Evolutionary conservation across 2,113 vertebrate genomes (phyloP), one percentile per base, ranked within the genome.

Genomic region (Porphyrio hochstetteri): DNA sequence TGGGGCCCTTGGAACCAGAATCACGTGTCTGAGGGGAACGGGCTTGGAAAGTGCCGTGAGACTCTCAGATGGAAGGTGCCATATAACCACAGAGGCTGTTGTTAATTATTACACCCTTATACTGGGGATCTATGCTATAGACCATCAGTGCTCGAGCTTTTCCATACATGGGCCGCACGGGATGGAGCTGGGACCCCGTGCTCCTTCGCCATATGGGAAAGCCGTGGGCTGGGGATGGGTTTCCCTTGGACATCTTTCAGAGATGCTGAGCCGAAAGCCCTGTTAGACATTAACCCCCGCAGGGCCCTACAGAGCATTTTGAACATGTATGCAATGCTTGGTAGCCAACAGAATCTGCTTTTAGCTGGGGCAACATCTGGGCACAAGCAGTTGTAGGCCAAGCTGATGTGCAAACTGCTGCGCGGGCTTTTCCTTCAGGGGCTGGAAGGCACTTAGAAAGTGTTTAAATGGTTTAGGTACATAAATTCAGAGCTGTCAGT

Each of bases 171-270:
- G 93, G 9, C 78, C 0, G 4, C 57, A 48, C 0, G 31, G 92
- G 88, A 79, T 24, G 50, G 71, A 93, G 93, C 76, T 75, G 76
- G 56, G 70, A 72, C 55, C 70, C 79, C 5, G 2, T 13, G 86
- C 79, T 44, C 70, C 56, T 19, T 50, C 70, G 86, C 90, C 94
- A 77, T 29, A 50, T 74, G 87, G 94, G 90, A 93, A 67, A 50
- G 46, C 68, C 9, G 14, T 11, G 38, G 5, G 71, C 95, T 90
- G 93, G 76, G 85, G 79, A 59, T 19, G 68, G 44, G 56, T 29
- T 91, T 71, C 82, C 71, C 82, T 90, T 90, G 90, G 79, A 64
- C 71, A 77, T 46, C 82, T 52, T 81, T 92, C 90, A 94, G 85
- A 67, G 88, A 74, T 56, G 90, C 94, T 57, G 86, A 93, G 67